Conservation (phyloP, 2,888 invertebrate species). For the Trissonchulus latispiculum region DNA sequence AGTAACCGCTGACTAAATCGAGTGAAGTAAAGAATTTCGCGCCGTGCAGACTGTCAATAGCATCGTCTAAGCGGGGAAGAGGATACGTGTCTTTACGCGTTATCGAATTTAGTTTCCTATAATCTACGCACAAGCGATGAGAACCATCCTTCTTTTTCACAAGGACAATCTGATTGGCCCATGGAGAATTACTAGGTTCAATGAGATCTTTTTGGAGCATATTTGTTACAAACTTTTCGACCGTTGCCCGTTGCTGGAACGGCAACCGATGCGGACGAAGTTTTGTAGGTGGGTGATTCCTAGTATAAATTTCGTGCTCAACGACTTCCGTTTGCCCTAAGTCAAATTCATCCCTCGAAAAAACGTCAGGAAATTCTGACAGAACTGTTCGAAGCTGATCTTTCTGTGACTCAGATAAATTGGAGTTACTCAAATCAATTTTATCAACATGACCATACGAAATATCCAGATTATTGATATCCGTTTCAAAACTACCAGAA, state of each 20-base stretch:
- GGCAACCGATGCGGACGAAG: background rate
- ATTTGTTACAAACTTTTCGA: background rate
- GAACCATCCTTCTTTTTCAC: constrained; percentile 37
- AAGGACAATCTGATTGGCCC: constrained; percentile 39
- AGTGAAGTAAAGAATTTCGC: background rate
- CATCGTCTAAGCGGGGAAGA: constrained; percentile 24
- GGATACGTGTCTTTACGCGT: constrained; percentile 25
- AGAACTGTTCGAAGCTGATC: background rate
- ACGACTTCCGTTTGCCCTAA: background rate
- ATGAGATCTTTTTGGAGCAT: constrained; percentile 14
- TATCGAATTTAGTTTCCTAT: constrained; percentile 27
- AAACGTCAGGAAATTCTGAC: background rate
- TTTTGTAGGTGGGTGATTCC: background rate
- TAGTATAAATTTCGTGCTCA: background rate
- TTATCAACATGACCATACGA: background rate
- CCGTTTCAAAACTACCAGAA: no score
- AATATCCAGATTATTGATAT: no score
- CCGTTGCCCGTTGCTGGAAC: background rate
- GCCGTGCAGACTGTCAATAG: background rate
- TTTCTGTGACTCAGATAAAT: background rate
- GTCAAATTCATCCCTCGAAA: background rate
- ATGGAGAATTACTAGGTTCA: constrained; percentile 35
- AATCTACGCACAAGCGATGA: constrained; percentile 30
- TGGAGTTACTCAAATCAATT: background rate
- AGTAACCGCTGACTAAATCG: background rate